phyloP scores from a whole-genome alignment of 2,113 vertebrate species.

The Lethenteron reissneri region DNA sequence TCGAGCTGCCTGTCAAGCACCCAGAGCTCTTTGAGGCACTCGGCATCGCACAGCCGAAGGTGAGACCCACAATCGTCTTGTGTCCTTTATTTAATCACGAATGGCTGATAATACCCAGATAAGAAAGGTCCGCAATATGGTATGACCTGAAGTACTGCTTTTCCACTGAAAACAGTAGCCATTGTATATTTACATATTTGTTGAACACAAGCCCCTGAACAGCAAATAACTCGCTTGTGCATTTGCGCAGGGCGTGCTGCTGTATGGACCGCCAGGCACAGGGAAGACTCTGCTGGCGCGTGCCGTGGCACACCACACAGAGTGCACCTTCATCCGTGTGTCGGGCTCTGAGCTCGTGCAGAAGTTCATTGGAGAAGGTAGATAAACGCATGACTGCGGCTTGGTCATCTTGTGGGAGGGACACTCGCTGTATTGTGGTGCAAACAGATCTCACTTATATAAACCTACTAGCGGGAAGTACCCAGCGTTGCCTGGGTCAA shows the following conservation, averaged over 20 bases:
- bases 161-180: no score
- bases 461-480: no score
- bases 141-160: no score
- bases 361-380: conserved; percentile 96
- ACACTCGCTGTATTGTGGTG: no score
- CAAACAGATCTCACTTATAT: no score
- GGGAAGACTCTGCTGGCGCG: conserved; percentile 84
- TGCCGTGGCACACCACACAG: conserved; percentile 87
- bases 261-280: conserved; percentile 86
- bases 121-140: no score
- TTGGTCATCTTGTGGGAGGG: no score
- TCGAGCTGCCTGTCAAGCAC: conserved; percentile 85
- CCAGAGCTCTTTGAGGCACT: conserved; percentile 88
- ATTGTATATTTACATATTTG: no score
- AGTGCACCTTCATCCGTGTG: conserved; percentile 97
- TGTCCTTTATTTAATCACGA: no score
- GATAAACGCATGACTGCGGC: not conserved
- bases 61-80: conserved; percentile 11
- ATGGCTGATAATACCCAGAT: no score
- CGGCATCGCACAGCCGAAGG: conserved; percentile 92
- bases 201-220: no score
- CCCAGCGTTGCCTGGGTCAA: no score
- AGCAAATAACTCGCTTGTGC: not conserved
- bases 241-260: conserved; percentile 50
- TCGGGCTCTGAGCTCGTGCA: conserved; percentile 90